These are phyloP conservation scores for Dysmachus trigonus DNA, from an alignment of 2,888 invertebrate genomes.

Conservation along the genomic window DNA sequence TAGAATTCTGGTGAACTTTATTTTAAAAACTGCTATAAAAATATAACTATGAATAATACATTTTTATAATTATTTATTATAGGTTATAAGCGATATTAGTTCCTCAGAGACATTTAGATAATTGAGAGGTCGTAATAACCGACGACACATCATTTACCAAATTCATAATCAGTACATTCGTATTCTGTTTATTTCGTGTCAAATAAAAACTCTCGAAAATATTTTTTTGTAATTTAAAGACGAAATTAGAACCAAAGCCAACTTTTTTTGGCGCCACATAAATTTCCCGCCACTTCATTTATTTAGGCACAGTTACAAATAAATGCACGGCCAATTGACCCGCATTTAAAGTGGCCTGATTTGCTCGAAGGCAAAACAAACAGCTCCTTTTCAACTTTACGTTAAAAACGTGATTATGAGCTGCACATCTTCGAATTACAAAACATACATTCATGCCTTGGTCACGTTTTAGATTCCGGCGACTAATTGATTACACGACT, in stretches of 20 bases:
- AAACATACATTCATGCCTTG: background rate
- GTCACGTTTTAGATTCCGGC: background rate
- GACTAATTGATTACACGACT: background rate
- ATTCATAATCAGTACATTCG: too few species aligned
- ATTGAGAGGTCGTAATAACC: too few species aligned
- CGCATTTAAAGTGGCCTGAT: background rate
- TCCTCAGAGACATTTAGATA: too few species aligned
- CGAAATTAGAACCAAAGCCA: background rate
- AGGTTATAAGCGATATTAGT: too few species aligned
- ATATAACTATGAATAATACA: too few species aligned
- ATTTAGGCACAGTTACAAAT: background rate
- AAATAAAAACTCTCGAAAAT: background rate
- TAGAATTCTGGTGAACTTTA: too few species aligned
- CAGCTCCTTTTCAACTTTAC: background rate
- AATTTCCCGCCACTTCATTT: background rate
- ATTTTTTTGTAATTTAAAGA: background rate
- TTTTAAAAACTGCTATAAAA: too few species aligned
- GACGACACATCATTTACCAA: too few species aligned
- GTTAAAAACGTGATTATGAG: background rate
- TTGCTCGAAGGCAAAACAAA: background rate
- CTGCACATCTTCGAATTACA: constrained; percentile 12
- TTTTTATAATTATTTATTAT: too few species aligned
- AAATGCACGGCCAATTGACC: background rate
- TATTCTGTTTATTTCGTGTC: background rate
- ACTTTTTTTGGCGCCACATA: background rate